phyloP scores from a whole-genome alignment of 2,888 invertebrate species.

The Nemotelus nigrinus region DNA sequence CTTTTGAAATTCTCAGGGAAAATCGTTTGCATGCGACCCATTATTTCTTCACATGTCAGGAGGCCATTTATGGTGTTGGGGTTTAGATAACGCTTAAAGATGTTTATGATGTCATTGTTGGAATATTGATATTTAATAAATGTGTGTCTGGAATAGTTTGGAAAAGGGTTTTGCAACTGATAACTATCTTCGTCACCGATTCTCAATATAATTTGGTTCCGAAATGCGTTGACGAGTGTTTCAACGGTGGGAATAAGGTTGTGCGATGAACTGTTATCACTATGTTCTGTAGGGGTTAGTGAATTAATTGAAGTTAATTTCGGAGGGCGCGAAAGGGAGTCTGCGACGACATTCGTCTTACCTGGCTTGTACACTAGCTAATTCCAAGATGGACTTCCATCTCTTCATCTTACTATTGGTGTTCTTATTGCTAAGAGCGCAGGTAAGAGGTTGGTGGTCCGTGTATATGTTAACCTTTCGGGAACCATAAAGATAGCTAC shows the following conservation, averaged over 20 bases:
- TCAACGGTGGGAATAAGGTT: conserved; percentile 27
- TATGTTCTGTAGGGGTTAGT: conserved; percentile 36
- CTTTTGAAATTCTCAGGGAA: neutral
- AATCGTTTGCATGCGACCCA: conserved; percentile 6
- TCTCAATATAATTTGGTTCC: neutral
- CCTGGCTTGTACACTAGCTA: conserved; percentile 1
- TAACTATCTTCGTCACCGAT: conserved; percentile 5
- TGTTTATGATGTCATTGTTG: neutral
- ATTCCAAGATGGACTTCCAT: conserved; percentile 1
- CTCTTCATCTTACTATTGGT: neutral
- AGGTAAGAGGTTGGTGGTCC: no score
- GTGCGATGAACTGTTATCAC: conserved; percentile 42
- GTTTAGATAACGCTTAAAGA: conserved; percentile 18
- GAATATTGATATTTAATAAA: neutral
- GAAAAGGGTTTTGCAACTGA: conserved; percentile 13
- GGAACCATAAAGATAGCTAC: conserved; percentile 3
- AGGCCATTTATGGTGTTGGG: conserved; percentile 44
- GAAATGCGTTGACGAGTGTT: no score
- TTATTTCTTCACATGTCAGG: conserved; percentile 27
- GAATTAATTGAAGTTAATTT: conserved; percentile 1
- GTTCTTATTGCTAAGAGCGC: no score
- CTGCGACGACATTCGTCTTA: neutral
- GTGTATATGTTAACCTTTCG: neutral
- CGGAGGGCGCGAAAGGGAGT: conserved; percentile 21
- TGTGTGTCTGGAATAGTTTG: conserved; percentile 3